phyloP scores from a whole-genome alignment of 2,888 invertebrate genomes.

The Phyto melanocephala region DNA sequence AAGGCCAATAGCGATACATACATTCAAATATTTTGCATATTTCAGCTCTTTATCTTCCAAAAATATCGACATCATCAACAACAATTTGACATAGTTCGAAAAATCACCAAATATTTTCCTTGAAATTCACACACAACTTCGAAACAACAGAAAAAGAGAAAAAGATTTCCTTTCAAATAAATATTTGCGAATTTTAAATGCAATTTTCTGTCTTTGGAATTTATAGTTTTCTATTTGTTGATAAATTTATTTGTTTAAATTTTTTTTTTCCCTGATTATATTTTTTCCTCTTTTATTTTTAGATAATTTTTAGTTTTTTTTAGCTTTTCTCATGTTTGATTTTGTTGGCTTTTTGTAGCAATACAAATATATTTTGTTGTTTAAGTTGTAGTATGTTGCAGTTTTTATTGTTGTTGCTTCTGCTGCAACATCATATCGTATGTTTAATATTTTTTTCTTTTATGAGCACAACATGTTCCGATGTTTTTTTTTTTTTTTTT shows the following conservation, averaged over 20 bases:
- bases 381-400: slow-evolving; percentile 16
- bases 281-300: background rate
- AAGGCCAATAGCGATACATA: background rate
- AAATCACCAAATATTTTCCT: background rate
- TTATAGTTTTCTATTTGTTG: slow-evolving; percentile 38
- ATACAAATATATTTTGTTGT: slow-evolving; percentile 45
- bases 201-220: slow-evolving; percentile 11
- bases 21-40: background rate
- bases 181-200: slow-evolving; percentile 16
- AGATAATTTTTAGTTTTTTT: background rate
- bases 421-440: slow-evolving; percentile 40
- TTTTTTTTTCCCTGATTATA: background rate
- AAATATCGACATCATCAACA: slow-evolving; percentile 5
- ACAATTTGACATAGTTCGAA: slow-evolving; percentile 27
- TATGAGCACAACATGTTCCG: slow-evolving; percentile 37
- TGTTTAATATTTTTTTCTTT: slow-evolving; percentile 23
- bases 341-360: background rate
- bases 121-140: background rate
- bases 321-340: background rate
- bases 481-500: slow-evolving; percentile 19
- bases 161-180: slow-evolving; percentile 8
- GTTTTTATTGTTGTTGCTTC: slow-evolving; percentile 25
- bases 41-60: slow-evolving; percentile 6
- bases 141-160: background rate
- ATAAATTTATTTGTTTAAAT: slow-evolving; percentile 31